These are phyloP conservation scores for Orbicella faveolata DNA, from an alignment of 64 coral and sea anemone genomes.

Conservation along the genomic window DNA sequence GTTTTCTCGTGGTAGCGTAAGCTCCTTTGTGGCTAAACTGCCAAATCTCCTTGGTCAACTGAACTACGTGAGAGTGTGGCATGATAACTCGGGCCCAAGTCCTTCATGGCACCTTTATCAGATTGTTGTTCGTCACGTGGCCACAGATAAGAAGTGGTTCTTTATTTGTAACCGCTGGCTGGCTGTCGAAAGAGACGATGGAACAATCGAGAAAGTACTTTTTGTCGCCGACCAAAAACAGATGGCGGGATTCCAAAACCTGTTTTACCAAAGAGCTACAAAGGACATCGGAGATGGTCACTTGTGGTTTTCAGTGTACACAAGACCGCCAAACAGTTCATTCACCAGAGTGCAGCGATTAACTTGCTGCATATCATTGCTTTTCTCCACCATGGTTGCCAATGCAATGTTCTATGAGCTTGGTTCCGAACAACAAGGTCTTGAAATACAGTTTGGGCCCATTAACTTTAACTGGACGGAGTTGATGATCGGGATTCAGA, in stretches of 20 bases:
- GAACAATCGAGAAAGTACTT: slow-evolving; percentile 52
- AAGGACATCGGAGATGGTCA: slow-evolving; percentile 38
- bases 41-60: slow-evolving; percentile 52
- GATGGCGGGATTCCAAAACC: slow-evolving; percentile 57
- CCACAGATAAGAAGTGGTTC: slow-evolving; percentile 42
- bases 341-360: slow-evolving; percentile 48
- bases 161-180: slow-evolving; percentile 82
- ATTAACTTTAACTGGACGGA: slow-evolving; percentile 26
- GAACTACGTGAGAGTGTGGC: slow-evolving; percentile 66
- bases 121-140: slow-evolving; percentile 63
- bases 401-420: slow-evolving; percentile 67
- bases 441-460: slow-evolving; percentile 34
- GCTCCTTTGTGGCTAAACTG: slow-evolving; percentile 30
- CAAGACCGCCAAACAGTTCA: slow-evolving; percentile 17
- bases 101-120: slow-evolving; percentile 80
- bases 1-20: slow-evolving; percentile 71
- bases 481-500: slow-evolving; percentile 41
- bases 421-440: not conserved
- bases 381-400: slow-evolving; percentile 37
- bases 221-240: slow-evolving; percentile 52
- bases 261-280: slow-evolving; percentile 50
- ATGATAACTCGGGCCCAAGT: slow-evolving; percentile 56
- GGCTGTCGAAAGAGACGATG: slow-evolving; percentile 69
- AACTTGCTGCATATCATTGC: slow-evolving; percentile 35
- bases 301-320: slow-evolving; percentile 51